Conservation (phyloP, 1,140 invertebrate species). For the Papilio glaucus region DNA sequence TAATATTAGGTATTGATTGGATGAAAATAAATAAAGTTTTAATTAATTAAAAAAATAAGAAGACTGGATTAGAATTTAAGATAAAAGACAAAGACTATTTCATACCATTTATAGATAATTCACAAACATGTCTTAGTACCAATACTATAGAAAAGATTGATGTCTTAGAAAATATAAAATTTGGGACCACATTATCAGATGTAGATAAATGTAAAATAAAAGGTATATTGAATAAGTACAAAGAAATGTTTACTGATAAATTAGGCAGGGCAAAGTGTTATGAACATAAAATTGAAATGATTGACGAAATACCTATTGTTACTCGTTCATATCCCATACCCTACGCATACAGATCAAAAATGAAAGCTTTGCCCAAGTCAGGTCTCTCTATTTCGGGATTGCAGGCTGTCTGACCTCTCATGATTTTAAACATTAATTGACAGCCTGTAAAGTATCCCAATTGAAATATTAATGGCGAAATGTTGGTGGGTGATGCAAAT, state of each 20-base stretch:
- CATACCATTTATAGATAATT: not conserved
- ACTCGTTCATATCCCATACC: too few relatives aligned
- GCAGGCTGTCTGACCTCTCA: too few relatives aligned
- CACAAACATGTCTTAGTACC: not conserved
- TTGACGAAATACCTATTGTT: too few relatives aligned
- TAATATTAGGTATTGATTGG: constrained; percentile 55
- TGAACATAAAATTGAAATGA: too few relatives aligned
- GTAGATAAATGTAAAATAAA: not conserved
- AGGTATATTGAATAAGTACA: not conserved
- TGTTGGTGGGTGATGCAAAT: too few relatives aligned
- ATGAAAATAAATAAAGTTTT: constrained; percentile 40
- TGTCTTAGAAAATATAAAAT: not conserved
- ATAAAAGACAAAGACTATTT: constrained; percentile 16
- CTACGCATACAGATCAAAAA: too few relatives aligned
- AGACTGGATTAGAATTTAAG: constrained; percentile 1
- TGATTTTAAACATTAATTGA: too few relatives aligned
- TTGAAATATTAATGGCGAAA: too few relatives aligned
- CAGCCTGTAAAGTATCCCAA: too few relatives aligned
- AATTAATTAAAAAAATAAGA: constrained; percentile 38
- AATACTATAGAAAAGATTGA: not conserved
- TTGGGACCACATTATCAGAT: not conserved
- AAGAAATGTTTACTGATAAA: not conserved
- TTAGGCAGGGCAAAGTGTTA: too few relatives aligned
- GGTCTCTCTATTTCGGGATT: too few relatives aligned
- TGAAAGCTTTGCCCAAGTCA: too few relatives aligned